Percentiles rank a stretch among this genome's conserved stretches.
Conservation (phyloP, 2,888 invertebrate genomes). For the Thymelicus lineola region DNA sequence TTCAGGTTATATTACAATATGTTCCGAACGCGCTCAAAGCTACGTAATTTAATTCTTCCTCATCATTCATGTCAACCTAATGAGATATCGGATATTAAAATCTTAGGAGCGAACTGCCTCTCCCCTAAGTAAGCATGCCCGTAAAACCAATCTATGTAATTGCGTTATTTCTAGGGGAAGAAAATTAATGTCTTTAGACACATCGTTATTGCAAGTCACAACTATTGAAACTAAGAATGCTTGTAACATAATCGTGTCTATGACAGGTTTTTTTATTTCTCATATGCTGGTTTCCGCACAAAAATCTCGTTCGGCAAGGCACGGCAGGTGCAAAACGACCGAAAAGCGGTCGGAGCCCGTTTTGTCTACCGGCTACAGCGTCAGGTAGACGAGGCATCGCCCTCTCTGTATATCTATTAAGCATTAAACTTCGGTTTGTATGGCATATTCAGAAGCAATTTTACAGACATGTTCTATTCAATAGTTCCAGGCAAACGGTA, state of each 20-base stretch:
- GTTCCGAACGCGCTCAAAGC: too few relatives aligned
- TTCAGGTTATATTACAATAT: too few relatives aligned
- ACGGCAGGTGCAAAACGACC: slow-evolving; percentile 69
- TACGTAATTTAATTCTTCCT: too few relatives aligned
- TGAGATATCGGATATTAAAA: slow-evolving; percentile 14
- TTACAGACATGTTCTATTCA: neutral
- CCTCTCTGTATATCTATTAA: neutral
- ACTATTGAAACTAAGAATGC: neutral
- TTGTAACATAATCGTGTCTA: neutral
- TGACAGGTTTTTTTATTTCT: slow-evolving; percentile 6
- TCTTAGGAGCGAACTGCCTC: slow-evolving; percentile 13
- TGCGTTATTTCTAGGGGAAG: slow-evolving; percentile 20
- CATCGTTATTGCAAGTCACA: neutral
- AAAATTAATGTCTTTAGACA: neutral
- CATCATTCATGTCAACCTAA: slow-evolving; percentile 10
- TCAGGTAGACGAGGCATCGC: slow-evolving; percentile 40
- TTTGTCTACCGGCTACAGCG: slow-evolving; percentile 49
- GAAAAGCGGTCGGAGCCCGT: slow-evolving; percentile 54
- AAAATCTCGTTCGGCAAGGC: slow-evolving; percentile 38
- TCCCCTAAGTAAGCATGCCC: slow-evolving; percentile 8
- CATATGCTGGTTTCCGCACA: slow-evolving; percentile 42
- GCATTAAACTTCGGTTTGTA: too few relatives aligned
- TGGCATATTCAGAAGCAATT: neutral
- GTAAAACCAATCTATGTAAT: slow-evolving; percentile 28
- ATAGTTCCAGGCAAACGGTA: neutral